A percentile compares a stretch with the other conserved stretches of the same genome.
Conservation (phyloP, 2,888 invertebrate genomes). For the Plemyria rubiginata region DNA sequence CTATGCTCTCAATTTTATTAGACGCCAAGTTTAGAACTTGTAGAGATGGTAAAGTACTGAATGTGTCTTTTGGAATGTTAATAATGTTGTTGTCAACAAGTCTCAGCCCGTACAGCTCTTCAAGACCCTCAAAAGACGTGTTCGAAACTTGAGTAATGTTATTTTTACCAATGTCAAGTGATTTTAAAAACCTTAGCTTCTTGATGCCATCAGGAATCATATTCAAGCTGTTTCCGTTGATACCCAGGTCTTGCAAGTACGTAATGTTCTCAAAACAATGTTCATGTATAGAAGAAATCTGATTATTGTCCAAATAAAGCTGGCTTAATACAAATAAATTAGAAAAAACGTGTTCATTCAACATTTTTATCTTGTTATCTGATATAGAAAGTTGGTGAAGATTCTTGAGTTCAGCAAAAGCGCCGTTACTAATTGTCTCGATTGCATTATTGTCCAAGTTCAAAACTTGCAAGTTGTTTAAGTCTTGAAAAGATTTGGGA, state of each 20-base stretch:
- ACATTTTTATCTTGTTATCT: constrained; percentile 87
- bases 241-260: constrained; percentile 90
- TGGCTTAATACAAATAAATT: constrained; percentile 90
- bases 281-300: constrained; percentile 87
- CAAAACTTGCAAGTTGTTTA: constrained; percentile 90
- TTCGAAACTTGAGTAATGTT: constrained; percentile 89
- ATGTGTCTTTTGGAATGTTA: constrained; percentile 89
- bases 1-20: constrained; percentile 90
- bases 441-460: constrained; percentile 90
- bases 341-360: constrained; percentile 88
- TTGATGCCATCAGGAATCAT: constrained; percentile 88
- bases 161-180: constrained; percentile 93
- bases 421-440: constrained; percentile 88
- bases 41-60: constrained; percentile 88
- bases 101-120: constrained; percentile 90
- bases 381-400: constrained; percentile 90
- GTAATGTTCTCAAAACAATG: constrained; percentile 91
- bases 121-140: constrained; percentile 89
- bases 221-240: constrained; percentile 89
- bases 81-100: constrained; percentile 91
- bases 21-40: constrained; percentile 92
- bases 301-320: constrained; percentile 90
- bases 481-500: constrained; percentile 89
- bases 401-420: constrained; percentile 90
- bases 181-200: constrained; percentile 88